Evolutionary conservation across 1,140 invertebrate genomes (phyloP), one percentile per base, ranked within the genome.

Genomic region (Delia radicum): DNA sequence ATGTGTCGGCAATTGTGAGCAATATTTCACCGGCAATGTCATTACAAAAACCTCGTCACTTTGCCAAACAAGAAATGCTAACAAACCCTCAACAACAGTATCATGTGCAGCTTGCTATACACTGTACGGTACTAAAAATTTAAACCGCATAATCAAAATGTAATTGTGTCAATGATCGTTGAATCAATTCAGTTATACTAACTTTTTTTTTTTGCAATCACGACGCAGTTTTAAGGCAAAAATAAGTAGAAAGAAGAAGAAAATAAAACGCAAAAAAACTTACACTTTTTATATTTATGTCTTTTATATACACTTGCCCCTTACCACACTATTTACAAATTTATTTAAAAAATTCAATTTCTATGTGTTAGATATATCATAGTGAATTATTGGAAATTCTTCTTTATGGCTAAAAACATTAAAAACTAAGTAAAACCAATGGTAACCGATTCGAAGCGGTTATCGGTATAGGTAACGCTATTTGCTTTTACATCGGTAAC

Each of bases 141-240:
- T 21, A 55, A 21, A 55, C 48, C 48, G 18, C 48, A 55, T 55
- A n/a, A 55, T 55, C 48, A 21, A 55, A 55, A 55, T 55, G 48
- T 55, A 55, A 55, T 55, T 55, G 48, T 55, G 48, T 18, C 48
- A 55, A 55, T 55, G 48, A 55, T 55, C 48, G 48, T 55, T 55
- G 48, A 21, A 55, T 55, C 48, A 55, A 15, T 55, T 21, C n/a
- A 21, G 18, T 55, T 21, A n/a, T n/a, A n/a, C n/a, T n/a, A n/a
- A n/a, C 18, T 8, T 55, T 55, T 55, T 55, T 15, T 48, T 48
- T 15, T 55, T 55, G 48, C 21, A 8, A 21, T n/a, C n/a, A n/a
- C n/a, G n/a, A n/a, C n/a, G n/a, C n/a, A n/a, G n/a, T n/a, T n/a
- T 55, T 55, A 21, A 21, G 5, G 48, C n/a, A 55, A 55, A 55